Conservation (phyloP, 1,140 invertebrate genomes). For the Lucilia cuprina region DNA sequence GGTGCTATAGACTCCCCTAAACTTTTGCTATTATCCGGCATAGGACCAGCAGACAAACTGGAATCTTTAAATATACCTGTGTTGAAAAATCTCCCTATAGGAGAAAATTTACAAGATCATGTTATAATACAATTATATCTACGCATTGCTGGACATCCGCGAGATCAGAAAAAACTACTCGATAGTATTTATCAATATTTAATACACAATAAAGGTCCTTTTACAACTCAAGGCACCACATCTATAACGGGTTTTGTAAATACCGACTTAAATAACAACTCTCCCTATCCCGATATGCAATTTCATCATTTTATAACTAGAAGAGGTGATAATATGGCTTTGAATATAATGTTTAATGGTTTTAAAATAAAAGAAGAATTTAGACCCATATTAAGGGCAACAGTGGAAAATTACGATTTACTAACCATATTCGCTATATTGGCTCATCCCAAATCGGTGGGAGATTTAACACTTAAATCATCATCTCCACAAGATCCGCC, state of each 20-base stretch:
- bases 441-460: slow-evolving; percentile 75
- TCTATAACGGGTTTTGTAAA: slow-evolving; percentile 47
- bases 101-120: slow-evolving; percentile 69
- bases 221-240: slow-evolving; percentile 64
- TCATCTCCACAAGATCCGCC: slow-evolving; percentile 75
- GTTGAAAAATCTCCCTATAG: slow-evolving; percentile 67
- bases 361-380: slow-evolving; percentile 46
- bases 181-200: slow-evolving; percentile 49
- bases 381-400: slow-evolving; percentile 27
- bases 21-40: slow-evolving; percentile 66
- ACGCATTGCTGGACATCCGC: slow-evolving; percentile 40
- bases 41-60: slow-evolving; percentile 65
- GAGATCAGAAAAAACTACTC: slow-evolving; percentile 41
- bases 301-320: slow-evolving; percentile 47
- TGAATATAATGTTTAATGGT: slow-evolving; percentile 41
- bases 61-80: slow-evolving; percentile 61
- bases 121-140: slow-evolving; percentile 59
- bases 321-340: slow-evolving; percentile 39
- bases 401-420: slow-evolving; percentile 39
- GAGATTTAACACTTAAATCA: slow-evolving; percentile 70
- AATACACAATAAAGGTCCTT: slow-evolving; percentile 61
- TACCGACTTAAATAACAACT: slow-evolving; percentile 41
- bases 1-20: slow-evolving; percentile 67
- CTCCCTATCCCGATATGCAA: slow-evolving; percentile 58
- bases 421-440: slow-evolving; percentile 72